phyloP scores from a whole-genome alignment of 2,113 vertebrate genomes.

The cattle (Bos taurus) region ARS-UCD2.0 NC_037357.1:88604001-88604500 shows the following conservation, averaged over 20 bases:
- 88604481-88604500: not conserved
- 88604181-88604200: not conserved
- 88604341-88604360: not conserved
- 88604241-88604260: not conserved
- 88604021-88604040: slow-evolving; percentile 10
- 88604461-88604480: rapidly evolving
- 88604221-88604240: not conserved
- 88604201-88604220: not conserved
- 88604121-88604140: not conserved
- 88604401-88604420: not conserved
- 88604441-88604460: not conserved
- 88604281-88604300: not conserved
- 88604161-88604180: not conserved
- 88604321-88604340: not conserved
- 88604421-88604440: not conserved
- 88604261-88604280: not conserved
- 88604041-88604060: slow-evolving; percentile 26
- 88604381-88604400: not conserved
- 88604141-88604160: not conserved
- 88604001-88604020: not conserved
- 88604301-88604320: not conserved
- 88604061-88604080: slow-evolving; percentile 31
- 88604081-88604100: not conserved
- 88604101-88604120: not conserved
- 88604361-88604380: not conserved